phyloP scores from a whole-genome alignment of 2,113 vertebrate genomes.

The Poeciliopsis turrubarensis region DNA sequence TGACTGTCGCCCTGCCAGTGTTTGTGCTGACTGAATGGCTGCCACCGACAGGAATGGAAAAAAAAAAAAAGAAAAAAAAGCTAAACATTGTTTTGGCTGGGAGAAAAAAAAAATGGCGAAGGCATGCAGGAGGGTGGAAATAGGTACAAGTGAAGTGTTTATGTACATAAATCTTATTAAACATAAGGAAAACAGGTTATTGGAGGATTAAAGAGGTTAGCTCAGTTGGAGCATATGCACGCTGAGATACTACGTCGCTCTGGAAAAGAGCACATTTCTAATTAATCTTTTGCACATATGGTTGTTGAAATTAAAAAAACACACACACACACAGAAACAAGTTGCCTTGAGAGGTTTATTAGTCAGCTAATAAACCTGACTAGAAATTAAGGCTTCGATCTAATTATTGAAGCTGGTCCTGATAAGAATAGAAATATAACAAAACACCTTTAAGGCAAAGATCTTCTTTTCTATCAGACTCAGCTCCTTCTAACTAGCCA shows the following conservation, averaged over 20 bases:
- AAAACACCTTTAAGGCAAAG: neutral
- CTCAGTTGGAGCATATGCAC: neutral
- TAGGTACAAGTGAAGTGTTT: neutral
- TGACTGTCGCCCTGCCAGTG: conserved; percentile 55
- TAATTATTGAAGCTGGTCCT: neutral
- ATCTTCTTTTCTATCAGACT: neutral
- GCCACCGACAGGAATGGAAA: conserved; percentile 40
- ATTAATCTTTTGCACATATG: neutral
- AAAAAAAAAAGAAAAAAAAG: conserved; percentile 11
- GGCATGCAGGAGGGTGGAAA: conserved; percentile 10
- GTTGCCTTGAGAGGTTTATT: neutral
- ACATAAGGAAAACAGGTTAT: conserved; percentile 5
- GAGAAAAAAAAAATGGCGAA: neutral
- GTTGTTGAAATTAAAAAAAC: neutral
- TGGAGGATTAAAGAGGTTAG: conserved; percentile 1
- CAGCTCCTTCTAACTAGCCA: neutral
- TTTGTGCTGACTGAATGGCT: conserved; percentile 63
- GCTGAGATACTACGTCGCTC: neutral
- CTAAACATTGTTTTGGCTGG: conserved; percentile 53
- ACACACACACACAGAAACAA: too few species aligned
- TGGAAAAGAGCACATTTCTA: neutral
- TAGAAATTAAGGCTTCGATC: neutral
- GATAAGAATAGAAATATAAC: neutral
- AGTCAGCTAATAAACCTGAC: neutral
- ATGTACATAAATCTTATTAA: conserved; percentile 2